Evolutionary conservation across 2,797 vertebrate genomes (phyloP).

Genomic region (Dromococcyx pavoninus): DNA sequence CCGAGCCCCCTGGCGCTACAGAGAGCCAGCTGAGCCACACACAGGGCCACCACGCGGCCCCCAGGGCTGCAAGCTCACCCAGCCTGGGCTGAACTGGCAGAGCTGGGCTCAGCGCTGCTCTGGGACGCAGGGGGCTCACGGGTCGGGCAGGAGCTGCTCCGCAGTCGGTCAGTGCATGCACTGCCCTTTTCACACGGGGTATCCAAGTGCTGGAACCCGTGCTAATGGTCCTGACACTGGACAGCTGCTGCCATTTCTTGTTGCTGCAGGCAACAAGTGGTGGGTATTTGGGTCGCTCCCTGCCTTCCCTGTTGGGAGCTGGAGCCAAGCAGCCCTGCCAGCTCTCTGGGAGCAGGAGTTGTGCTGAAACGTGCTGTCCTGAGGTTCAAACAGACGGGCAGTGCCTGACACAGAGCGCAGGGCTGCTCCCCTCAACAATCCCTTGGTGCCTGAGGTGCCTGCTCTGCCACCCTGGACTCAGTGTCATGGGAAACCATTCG

Average conservation of each 20-base stretch:
- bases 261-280: not conserved
- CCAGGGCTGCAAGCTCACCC: not conserved
- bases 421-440: not conserved
- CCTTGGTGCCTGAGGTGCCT: fast-evolving
- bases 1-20: fast-evolving
- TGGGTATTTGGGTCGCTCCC: not conserved
- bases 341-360: not conserved
- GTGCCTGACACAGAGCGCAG: not conserved
- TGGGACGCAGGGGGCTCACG: not conserved
- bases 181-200: not conserved
- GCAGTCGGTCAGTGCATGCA: not conserved
- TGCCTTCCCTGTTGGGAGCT: not conserved
- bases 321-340: not conserved
- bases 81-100: too few relatives aligned
- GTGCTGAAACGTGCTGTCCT: fast-evolving
- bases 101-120: fast-evolving
- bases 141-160: not conserved
- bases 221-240: not conserved
- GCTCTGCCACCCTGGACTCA: not conserved
- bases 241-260: not conserved
- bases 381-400: fast-evolving
- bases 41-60: fast-evolving
- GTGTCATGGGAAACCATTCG: fast-evolving
- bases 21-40: not conserved
- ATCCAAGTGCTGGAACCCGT: not conserved